Base-by-base conservation (phyloP, 2,797 vertebrate genomes). In the Alectoris magna region DNA sequence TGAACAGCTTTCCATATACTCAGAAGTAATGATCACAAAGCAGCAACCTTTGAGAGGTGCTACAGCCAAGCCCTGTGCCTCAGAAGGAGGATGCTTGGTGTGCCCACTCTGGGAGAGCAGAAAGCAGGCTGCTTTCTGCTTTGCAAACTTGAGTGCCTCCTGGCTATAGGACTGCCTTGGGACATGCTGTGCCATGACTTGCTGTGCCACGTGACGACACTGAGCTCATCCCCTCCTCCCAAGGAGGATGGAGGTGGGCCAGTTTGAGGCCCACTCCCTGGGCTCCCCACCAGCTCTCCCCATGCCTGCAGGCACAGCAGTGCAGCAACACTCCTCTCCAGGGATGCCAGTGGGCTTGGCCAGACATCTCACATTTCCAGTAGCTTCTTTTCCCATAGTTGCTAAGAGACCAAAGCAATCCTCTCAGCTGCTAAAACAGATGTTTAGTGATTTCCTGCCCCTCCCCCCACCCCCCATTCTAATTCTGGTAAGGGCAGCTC, bases 381-480 rank as follows among this genome's bases (percentile, higher is more conserved):
- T 60, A 94, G 76, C 43, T 90, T 87, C 81, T 87, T 89, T 89
- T 60, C 36, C 29, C 67, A 73, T 77, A 62, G 91, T 93, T 96
- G 94, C 95, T 95, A 96, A 94, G 96, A 94, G 95, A 96, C 93
- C 55, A 82, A 73, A 88, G 4, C 71, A 90, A 63, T 71, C 38
- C 34, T 60, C 78, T 76, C 80, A 68, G 55, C 88, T 66, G 70
- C 78, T 0, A 10, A 84, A 94, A 93, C 44, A 87, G 87, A 39
- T 59, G 67, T 88, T 91, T 51, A 69, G 73, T 48, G 5, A 23
- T 93, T 83, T 56, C 55, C 55, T 56, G 18, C 31, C 55, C 79
- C 34, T 2, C 10, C 19, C 19, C 23, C 71, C 51, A n/a, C 19
- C 7, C 29, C 18, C 53, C 27, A 17, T 88, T 69, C 78, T 92